A percentile compares a stretch with the other conserved stretches of the same genome.
Evolutionary conservation across 2,888 invertebrate species (phyloP).

Genomic region (Fragum whitleyi): DNA sequence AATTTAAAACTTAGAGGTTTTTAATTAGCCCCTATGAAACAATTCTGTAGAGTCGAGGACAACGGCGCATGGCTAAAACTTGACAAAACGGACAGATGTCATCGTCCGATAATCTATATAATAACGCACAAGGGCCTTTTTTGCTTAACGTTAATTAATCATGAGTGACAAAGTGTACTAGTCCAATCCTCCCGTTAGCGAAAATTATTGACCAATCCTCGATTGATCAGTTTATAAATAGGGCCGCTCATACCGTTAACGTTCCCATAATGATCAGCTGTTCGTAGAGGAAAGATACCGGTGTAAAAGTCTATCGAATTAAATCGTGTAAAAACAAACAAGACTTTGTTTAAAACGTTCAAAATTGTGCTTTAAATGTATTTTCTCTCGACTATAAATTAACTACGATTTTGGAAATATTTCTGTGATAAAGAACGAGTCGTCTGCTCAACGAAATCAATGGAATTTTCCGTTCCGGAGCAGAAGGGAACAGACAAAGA

Average conservation of each 20-base stretch:
- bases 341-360: too few relatives aligned
- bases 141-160: background rate
- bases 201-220: constrained; percentile 21
- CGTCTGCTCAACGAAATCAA: constrained; percentile 38
- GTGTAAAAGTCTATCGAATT: background rate
- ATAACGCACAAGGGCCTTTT: too few relatives aligned
- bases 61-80: too few relatives aligned
- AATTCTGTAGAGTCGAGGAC: too few relatives aligned
- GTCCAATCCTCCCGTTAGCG: background rate
- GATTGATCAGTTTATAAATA: constrained; percentile 3
- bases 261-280: constrained; percentile 26
- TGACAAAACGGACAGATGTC: too few relatives aligned
- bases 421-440: background rate
- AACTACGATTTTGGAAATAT: background rate
- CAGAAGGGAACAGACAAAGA: constrained; percentile 44
- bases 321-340: background rate
- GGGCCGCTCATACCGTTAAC: constrained; percentile 12
- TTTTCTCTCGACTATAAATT: background rate
- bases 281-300: background rate
- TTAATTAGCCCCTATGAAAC: too few relatives aligned
- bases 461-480: constrained; percentile 51
- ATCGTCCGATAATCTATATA: too few relatives aligned
- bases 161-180: background rate
- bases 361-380: too few relatives aligned
- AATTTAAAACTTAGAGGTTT: too few relatives aligned